Conservation (phyloP, 2,888 invertebrate genomes). For the Heteropelma amictum region DNA sequence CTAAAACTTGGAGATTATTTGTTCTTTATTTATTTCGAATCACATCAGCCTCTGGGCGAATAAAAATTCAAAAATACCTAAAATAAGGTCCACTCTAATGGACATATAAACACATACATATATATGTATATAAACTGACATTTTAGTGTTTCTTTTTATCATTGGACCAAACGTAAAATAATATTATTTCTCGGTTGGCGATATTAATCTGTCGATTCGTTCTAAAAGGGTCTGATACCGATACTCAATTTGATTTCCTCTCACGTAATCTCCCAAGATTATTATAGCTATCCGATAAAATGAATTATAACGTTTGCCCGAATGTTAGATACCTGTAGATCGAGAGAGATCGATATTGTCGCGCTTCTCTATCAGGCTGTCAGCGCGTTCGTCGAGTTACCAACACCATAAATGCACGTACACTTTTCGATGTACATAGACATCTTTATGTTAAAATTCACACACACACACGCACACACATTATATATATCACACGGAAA, state of each 20-base stretch:
- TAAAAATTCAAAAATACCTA: no score
- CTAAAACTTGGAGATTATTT: no score
- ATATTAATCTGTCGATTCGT: conserved; percentile 10
- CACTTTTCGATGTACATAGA: neutral
- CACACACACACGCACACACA: neutral
- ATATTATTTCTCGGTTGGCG: neutral
- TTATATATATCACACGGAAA: neutral
- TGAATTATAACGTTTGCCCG: conserved; percentile 45
- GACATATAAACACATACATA: no score
- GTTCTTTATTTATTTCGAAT: no score
- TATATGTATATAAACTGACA: no score
- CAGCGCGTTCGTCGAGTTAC: conserved; percentile 35
- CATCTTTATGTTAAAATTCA: neutral
- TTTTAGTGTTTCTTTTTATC: neutral
- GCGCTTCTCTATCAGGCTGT: conserved; percentile 30
- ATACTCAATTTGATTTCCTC: conserved; percentile 17
- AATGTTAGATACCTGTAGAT: conserved; percentile 31
- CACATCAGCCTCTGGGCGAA: no score
- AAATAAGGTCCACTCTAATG: no score
- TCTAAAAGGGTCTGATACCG: neutral
- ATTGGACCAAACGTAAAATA: neutral
- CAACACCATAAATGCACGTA: neutral
- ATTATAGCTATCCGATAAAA: conserved; percentile 37
- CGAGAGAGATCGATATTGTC: conserved; percentile 44
- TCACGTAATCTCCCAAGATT: conserved; percentile 10